A percentile compares a stretch with the other conserved stretches of the same genome.
Evolutionary conservation across 1,140 invertebrate species (phyloP).

Genomic region (Aphis craccivora): DNA sequence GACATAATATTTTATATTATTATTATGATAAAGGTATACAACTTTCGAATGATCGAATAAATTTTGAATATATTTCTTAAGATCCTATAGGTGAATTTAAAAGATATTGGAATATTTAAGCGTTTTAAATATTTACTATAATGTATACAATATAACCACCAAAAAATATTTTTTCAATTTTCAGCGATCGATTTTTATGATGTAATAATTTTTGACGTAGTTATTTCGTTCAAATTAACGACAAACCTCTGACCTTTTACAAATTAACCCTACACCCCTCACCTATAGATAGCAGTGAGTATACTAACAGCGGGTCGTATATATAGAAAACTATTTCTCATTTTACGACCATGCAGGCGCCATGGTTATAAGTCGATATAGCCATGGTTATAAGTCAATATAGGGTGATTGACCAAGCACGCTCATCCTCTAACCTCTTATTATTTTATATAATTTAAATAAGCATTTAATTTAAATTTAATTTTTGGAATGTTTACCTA

Average conservation of each 20-base stretch:
- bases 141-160: background rate
- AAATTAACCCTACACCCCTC: background rate
- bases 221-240: background rate
- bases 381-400: background rate
- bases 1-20: background rate
- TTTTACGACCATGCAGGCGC: background rate
- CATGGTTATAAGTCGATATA: background rate
- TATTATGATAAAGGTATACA: background rate
- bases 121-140: background rate
- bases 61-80: background rate
- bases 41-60: background rate
- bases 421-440: background rate
- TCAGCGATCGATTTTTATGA: background rate
- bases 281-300: background rate
- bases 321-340: background rate
- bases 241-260: background rate
- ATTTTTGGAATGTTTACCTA: background rate
- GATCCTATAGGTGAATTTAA: background rate
- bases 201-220: background rate
- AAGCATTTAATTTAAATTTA: too few relatives aligned
- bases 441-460: too few relatives aligned
- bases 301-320: background rate
- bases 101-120: background rate
- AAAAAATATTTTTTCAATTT: background rate
- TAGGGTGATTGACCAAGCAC: background rate